phyloP scores from a whole-genome alignment of 2,888 invertebrate species.

The Chrysina gloriosa region DNA sequence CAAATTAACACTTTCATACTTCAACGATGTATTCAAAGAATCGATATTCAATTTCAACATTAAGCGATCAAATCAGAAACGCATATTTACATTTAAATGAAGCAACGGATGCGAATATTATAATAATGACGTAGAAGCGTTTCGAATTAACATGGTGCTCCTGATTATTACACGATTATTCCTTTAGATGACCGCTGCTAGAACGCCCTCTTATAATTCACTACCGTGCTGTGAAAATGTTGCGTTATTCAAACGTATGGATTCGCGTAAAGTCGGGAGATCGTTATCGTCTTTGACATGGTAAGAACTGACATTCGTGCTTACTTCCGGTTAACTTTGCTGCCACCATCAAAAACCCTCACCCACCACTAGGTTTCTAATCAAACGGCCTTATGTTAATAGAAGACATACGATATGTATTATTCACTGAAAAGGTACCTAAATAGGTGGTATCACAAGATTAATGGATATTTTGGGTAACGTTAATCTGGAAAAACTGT shows the following conservation, averaged over 20 bases:
- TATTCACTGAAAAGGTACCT: no score
- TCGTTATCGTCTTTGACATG: constrained; percentile 41
- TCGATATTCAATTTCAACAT: constrained; percentile 18
- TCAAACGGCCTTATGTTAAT: constrained; percentile 9
- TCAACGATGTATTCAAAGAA: constrained; percentile 13
- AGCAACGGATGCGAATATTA: constrained; percentile 1
- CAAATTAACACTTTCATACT: constrained; percentile 4
- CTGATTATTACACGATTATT: constrained; percentile 25
- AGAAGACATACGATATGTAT: not conserved
- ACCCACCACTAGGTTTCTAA: constrained; percentile 19
- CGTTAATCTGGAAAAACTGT: no score
- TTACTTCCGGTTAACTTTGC: constrained; percentile 43
- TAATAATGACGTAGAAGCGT: constrained; percentile 22
- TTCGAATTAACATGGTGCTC: constrained; percentile 21
- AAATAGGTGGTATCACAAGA: no score
- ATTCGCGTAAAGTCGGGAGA: constrained; percentile 30
- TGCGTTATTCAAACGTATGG: not conserved
- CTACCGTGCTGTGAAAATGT: not conserved
- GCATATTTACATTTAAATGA: constrained; percentile 19
- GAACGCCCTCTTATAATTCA: constrained; percentile 7
- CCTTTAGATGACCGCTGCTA: not conserved
- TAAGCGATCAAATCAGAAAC: constrained; percentile 10
- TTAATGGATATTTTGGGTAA: no score
- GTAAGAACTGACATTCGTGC: constrained; percentile 43
- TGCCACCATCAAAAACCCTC: constrained; percentile 28